Evolutionary conservation across 2,797 vertebrate genomes (phyloP).

Genomic region (Eurystomus glaucurus): DNA sequence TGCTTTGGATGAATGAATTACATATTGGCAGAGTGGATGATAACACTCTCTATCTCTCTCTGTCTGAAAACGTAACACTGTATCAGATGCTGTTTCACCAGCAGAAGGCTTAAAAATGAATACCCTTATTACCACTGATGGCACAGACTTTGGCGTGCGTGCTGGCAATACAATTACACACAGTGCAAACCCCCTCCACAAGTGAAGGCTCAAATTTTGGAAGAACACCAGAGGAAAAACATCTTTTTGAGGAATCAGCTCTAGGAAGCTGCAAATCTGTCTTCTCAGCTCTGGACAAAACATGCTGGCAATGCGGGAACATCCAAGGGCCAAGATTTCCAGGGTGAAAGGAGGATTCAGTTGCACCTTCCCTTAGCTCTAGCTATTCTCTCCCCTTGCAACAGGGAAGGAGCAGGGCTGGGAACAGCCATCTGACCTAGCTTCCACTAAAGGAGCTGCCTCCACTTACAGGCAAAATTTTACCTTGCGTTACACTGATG

Average conservation of each 20-base stretch:
- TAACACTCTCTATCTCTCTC: neutral
- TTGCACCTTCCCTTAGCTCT: neutral
- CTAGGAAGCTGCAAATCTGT: neutral
- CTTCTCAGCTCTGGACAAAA: neutral
- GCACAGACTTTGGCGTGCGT: rapidly evolving
- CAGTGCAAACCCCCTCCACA: neutral
- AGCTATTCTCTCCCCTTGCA: neutral
- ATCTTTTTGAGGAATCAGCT: neutral
- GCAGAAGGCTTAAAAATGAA: neutral
- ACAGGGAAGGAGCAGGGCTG: neutral
- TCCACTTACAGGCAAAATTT: neutral
- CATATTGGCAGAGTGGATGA: neutral
- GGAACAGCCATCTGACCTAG: neutral
- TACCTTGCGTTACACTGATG: neutral
- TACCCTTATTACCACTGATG: neutral
- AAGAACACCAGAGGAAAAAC: neutral
- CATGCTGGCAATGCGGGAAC: rapidly evolving
- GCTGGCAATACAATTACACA: neutral
- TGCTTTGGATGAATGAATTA: neutral
- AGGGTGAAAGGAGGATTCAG: neutral
- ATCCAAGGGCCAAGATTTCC: neutral
- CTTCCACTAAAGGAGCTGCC: neutral
- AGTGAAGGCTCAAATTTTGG: neutral
- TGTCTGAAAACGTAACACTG: neutral
- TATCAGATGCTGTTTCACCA: neutral